Base-by-base conservation (phyloP, 2,113 vertebrate genomes). In the Nibea albiflora region DNA sequence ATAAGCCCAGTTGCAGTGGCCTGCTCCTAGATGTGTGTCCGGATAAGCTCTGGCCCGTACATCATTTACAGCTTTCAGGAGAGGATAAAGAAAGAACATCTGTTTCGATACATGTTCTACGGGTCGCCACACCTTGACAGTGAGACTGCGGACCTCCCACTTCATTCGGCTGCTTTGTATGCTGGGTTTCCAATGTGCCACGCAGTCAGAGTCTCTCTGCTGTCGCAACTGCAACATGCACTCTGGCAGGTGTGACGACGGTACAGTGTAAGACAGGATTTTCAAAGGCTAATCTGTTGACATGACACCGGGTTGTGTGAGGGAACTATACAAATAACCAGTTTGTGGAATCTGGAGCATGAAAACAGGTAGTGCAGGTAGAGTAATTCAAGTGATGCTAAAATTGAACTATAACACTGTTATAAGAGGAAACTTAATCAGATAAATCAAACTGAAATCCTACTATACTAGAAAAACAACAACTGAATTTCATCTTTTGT, bases 201-300 rank as follows among this genome's bases (percentile, higher is more conserved):
- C 26, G n/a, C 75, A 53, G 6, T 35, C 14, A 7, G 71, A 46
- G 65, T 60, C 73, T 80, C 60, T 60, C 20, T 47, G 57, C 68
- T 42, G 77, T 26, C 42, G 75, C 68, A 57, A 75, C 78, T 83
- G 86, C 82, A 81, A 68, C 76, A 71, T 87, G 81, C 83, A 84
- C 84, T 63, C 65, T 20, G 83, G 83, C 83, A 75, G 78, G 83
- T 80, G 87, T 73, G 78, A 87, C 74, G 89, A 88, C 80, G 85
- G 78, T 53, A 83, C 65, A 19, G 68, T 67, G 85, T 75, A 81
- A 80, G 67, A 56, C 49, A 73, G 84, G 65, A 84, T 62, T 81
- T 76, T 79, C 79, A 88, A 71, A 78, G 35, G 70, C 74, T 58
- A 24, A 56, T 82, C 81, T 81, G 78, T 76, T 86, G 81, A 83